These are phyloP conservation scores for Ceuthmochares aereus DNA, from an alignment of 2,113 vertebrate species.

Conservation along the genomic window DNA sequence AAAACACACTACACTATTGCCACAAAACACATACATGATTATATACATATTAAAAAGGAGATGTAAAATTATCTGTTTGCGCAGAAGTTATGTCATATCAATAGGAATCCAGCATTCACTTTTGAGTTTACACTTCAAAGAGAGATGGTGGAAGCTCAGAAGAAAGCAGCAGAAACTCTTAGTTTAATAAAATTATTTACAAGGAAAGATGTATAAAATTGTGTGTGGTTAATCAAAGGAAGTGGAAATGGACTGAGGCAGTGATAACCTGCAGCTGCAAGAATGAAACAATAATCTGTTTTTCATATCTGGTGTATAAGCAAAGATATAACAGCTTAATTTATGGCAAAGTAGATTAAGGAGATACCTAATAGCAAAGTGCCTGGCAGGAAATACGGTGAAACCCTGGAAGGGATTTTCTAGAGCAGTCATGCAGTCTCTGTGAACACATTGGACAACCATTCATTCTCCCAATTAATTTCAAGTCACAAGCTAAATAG, in stretches of 20 bases:
- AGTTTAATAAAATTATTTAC: not conserved
- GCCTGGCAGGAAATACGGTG: not conserved
- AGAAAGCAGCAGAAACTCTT: not conserved
- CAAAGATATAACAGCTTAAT: not conserved
- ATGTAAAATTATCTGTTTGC: not conserved
- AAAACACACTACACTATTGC: not conserved
- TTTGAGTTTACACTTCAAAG: not conserved
- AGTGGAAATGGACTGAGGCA: not conserved
- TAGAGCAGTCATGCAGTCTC: not conserved
- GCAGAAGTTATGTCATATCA: not conserved
- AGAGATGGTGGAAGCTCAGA: not conserved
- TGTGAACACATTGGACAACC: not conserved
- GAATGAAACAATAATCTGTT: not conserved
- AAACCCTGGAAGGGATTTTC: not conserved
- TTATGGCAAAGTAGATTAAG: not conserved
- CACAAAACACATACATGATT: not conserved
- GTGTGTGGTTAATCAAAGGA: not conserved
- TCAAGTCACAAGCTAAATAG: not conserved
- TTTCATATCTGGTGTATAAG: not conserved
- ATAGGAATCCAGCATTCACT: not conserved
- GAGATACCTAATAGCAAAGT: not conserved
- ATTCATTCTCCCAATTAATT: not conserved
- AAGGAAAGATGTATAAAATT: not conserved
- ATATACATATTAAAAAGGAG: not conserved
- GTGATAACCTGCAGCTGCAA: not conserved